These are phyloP conservation scores for Sylvia atricapilla DNA, from an alignment of 2,113 vertebrate species.

Conservation along the genomic window DNA sequence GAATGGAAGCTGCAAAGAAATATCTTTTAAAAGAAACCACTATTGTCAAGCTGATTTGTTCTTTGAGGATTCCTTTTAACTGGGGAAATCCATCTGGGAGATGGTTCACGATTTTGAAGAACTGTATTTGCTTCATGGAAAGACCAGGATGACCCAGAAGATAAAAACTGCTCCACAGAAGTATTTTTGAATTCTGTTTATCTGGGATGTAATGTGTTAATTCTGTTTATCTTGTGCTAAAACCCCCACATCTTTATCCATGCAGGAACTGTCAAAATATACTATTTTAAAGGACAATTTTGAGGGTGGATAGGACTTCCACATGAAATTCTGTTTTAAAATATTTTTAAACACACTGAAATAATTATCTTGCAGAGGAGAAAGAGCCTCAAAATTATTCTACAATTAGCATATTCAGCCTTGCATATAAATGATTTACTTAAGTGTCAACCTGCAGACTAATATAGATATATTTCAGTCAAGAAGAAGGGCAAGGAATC, in stretches of 20 bases:
- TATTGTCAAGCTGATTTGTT: background rate
- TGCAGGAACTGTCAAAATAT: background rate
- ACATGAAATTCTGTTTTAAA: background rate
- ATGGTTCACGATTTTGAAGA: background rate
- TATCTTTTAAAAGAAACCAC: background rate
- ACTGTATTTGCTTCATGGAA: background rate
- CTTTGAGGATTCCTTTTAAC: background rate
- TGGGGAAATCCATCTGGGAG: background rate
- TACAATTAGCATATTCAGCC: conserved; percentile 56
- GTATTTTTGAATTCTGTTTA: background rate
- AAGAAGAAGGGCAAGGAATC: conserved; percentile 51
- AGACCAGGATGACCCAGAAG: background rate
- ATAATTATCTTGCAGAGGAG: conserved; percentile 29
- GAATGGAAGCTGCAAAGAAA: background rate
- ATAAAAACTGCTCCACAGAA: background rate
- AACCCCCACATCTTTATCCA: background rate
- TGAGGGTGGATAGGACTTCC: background rate
- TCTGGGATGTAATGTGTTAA: background rate
- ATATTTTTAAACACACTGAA: conserved; percentile 25
- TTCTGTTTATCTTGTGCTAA: background rate
- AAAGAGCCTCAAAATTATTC: conserved; percentile 38
- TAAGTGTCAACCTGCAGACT: conserved; percentile 56
- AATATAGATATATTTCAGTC: conserved; percentile 65
- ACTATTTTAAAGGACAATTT: background rate
- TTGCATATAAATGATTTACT: conserved; percentile 64